Evolutionary conservation across 2,888 invertebrate species (phyloP).

Genomic region (Amphimallon solstitiale): DNA sequence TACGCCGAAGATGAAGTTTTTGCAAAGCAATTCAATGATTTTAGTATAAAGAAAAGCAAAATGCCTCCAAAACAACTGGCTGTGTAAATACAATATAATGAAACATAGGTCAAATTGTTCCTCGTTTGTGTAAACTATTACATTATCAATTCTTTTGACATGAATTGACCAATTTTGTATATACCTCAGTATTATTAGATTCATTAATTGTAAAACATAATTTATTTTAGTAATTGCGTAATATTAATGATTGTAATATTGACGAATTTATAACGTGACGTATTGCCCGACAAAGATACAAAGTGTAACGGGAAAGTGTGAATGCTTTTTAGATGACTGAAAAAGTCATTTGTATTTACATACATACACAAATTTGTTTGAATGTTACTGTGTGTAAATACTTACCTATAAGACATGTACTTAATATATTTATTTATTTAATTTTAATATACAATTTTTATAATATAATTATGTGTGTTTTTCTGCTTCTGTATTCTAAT

Average conservation of each 20-base stretch:
- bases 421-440: constrained; percentile 29
- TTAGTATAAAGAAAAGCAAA: constrained; percentile 35
- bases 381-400: background rate
- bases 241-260: background rate
- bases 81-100: background rate
- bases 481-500: background rate
- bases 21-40: constrained; percentile 44
- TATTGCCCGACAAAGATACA: no score
- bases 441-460: constrained; percentile 29
- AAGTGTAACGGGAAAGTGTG: no score
- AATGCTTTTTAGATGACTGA: no score
- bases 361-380: no score
- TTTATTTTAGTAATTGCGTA: constrained; percentile 27
- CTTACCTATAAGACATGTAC: background rate
- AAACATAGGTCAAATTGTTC: constrained; percentile 1
- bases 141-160: constrained; percentile 1
- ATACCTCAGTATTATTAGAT: constrained; percentile 37
- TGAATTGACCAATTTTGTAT: constrained; percentile 29
- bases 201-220: constrained; percentile 10
- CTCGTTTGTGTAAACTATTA: background rate
- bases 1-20: constrained; percentile 40
- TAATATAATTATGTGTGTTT: background rate
- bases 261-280: no score
- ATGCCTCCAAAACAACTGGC: constrained; percentile 1
- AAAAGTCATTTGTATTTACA: no score